Evolutionary conservation across 2,888 invertebrate species (phyloP), one percentile per base, ranked within the genome.

Genomic region (Eilema sororculum): DNA sequence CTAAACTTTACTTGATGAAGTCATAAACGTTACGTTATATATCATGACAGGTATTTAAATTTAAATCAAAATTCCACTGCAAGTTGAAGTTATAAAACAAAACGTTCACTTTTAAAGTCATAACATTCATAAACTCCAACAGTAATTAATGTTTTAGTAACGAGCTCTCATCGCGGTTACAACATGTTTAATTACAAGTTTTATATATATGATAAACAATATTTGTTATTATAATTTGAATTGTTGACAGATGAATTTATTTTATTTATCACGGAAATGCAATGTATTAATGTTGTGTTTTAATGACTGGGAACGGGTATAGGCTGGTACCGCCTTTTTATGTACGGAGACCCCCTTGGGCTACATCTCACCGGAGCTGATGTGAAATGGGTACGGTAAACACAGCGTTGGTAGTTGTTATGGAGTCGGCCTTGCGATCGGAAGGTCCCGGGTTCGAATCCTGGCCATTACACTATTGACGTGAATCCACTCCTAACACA

Each of bases 191-290:
- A 86, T 86, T 84, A 78, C 74, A 64, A 77, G 75, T 82, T 37
- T 8, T 80, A 86, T 86, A 86, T 86, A 85, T 85, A 85, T 85
- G 72, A 77, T 82, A 84, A 82, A 81, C 84, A 85, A 86, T 77
- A 82, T 80, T 79, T 67, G 68, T 73, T 73, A 74, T 70, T 69
- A 58, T 79, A 78, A 81, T 83, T 79, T 68, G 75, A 69, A 77
- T 69, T 65, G 63, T 76, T 74, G 30, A 64, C 65, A 65, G 57
- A 69, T 58, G 33, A 61, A 65, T 76, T 66, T 72, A 68, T 76
- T 70, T 71, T 65, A 33, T 65, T 67, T 67, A 61, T 67, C 30
- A 52, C 61, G 67, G 46, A 67, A 46, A 65, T 65, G 24, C 20
- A 46, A 60, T 52, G 24, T 20, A 52, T 30, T 60, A 56, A 22